These are phyloP conservation scores for Oscheius myriophilus DNA, from an alignment of 2,888 invertebrate species.

Conservation along the genomic window DNA sequence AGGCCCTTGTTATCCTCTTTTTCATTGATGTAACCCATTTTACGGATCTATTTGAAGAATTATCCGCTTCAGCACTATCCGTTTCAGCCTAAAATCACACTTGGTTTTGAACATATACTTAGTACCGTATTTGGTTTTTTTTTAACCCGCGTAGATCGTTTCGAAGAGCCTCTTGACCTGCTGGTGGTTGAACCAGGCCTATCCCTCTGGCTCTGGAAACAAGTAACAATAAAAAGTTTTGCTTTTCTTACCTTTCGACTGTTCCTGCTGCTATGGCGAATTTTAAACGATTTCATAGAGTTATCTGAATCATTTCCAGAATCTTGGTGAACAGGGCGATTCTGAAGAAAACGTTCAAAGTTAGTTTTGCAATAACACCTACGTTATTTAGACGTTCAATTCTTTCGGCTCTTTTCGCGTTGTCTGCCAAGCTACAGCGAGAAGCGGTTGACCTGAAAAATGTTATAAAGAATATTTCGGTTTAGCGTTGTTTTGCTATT, in stretches of 20 bases:
- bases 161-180: slow-evolving; percentile 14
- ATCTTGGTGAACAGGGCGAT: slow-evolving; percentile 3
- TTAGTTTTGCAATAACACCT: not conserved
- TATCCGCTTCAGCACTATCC: too few species aligned
- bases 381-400: slow-evolving; percentile 13
- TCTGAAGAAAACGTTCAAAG: slow-evolving; percentile 5
- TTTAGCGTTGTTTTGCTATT: not conserved
- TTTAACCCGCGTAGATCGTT: not conserved
- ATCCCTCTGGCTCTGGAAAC: not conserved
- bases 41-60: slow-evolving; percentile 28
- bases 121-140: not conserved
- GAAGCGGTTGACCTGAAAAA: slow-evolving; percentile 34
- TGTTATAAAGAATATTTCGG: too few species aligned
- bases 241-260: not conserved
- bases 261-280: not conserved
- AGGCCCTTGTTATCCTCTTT: slow-evolving; percentile 44
- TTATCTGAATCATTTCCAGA: slow-evolving; percentile 25
- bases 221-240: not conserved
- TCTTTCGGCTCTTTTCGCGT: slow-evolving; percentile 38
- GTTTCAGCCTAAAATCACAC: too few species aligned
- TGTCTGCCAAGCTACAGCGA: slow-evolving; percentile 41
- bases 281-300: slow-evolving; percentile 10
- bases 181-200: not conserved
- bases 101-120: too few species aligned
- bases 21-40: slow-evolving; percentile 55